phyloP scores from a whole-genome alignment of 2,888 invertebrate species.

The Euzophera pinguis region DNA sequence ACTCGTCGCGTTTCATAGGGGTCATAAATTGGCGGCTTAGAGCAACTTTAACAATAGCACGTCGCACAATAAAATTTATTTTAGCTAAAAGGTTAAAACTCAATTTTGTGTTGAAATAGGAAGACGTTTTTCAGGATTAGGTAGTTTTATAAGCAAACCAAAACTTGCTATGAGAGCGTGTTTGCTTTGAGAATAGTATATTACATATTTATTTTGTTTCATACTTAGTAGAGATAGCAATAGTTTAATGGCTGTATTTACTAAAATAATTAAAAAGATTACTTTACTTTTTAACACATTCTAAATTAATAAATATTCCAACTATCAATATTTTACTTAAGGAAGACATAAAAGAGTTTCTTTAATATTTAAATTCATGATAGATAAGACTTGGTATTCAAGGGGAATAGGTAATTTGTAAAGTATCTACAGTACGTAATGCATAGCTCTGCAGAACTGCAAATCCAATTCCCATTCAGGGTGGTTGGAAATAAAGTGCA shows the following conservation, averaged over 20 bases:
- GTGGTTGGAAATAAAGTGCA: conserved; percentile 24
- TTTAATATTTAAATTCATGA: conserved; percentile 11
- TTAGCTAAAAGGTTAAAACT: conserved; percentile 10
- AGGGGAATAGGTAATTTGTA: conserved; percentile 43
- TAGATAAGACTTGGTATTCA: conserved; percentile 21
- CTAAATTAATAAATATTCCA: too few relatives aligned
- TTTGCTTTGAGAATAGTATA: neutral
- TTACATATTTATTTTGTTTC: neutral
- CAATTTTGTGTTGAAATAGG: neutral
- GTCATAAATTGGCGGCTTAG: conserved; percentile 13
- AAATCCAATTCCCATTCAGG: conserved; percentile 69
- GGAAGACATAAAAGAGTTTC: too few relatives aligned
- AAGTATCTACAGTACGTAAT: conserved; percentile 54
- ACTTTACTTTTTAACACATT: too few relatives aligned
- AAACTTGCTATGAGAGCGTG: neutral
- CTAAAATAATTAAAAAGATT: too few relatives aligned
- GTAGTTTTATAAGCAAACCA: neutral
- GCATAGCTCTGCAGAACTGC: conserved; percentile 60
- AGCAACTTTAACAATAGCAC: conserved; percentile 13
- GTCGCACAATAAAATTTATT: conserved; percentile 11
- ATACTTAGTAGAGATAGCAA: too few relatives aligned
- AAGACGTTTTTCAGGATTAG: neutral
- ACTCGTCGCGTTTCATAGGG: conserved; percentile 12
- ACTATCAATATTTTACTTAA: too few relatives aligned
- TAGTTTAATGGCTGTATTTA: too few relatives aligned